These are phyloP conservation scores for Philantomba maxwellii DNA, from an alignment of 2,113 vertebrate species.

Conservation along the genomic window DNA sequence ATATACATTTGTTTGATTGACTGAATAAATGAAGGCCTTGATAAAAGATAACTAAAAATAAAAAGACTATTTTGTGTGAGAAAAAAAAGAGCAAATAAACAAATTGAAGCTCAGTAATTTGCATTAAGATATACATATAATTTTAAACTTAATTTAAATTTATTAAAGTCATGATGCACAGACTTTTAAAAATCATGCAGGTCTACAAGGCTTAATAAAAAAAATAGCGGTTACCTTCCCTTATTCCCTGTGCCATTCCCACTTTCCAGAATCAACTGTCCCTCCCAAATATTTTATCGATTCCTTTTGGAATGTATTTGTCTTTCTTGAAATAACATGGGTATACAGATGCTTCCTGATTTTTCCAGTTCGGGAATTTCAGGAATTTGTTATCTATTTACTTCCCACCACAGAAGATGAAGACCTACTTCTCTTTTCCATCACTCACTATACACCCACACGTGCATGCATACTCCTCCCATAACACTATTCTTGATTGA, in stretches of 20 bases:
- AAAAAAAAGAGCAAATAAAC: background rate
- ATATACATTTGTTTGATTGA: background rate
- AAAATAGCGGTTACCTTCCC: background rate
- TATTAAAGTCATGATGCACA: background rate
- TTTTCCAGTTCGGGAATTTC: background rate
- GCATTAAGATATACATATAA: background rate
- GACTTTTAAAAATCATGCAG: background rate
- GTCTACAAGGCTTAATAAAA: background rate
- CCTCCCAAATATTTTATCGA: background rate
- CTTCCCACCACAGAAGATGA: background rate
- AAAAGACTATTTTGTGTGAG: background rate
- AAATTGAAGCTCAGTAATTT: background rate
- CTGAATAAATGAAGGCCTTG: background rate
- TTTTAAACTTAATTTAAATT: background rate
- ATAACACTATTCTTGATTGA: background rate
- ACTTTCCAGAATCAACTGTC: background rate
- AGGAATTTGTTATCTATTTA: background rate
- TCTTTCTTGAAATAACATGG: background rate
- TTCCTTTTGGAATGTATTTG: background rate
- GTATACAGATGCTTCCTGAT: background rate
- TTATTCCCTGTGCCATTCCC: accelerated
- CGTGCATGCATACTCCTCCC: background rate
- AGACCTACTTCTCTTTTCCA: background rate
- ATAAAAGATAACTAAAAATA: background rate
- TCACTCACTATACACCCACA: background rate